Base-by-base conservation (phyloP, 2,797 vertebrate genomes). In the Mareca penelope region DNA sequence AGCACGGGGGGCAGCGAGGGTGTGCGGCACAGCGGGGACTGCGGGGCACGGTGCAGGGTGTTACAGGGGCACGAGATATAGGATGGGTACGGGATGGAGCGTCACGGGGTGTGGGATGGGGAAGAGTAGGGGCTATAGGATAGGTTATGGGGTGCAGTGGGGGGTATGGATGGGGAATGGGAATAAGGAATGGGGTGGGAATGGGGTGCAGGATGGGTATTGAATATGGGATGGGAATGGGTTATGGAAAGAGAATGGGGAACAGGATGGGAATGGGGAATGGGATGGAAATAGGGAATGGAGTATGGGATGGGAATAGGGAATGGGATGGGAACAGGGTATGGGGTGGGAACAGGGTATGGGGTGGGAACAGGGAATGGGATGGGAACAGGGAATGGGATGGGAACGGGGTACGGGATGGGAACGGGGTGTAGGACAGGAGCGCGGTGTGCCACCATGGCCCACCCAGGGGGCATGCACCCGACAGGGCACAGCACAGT, bases 31-130 rank as follows among this genome's bases (percentile, higher is more conserved):
- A 13, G 61, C 31, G 0, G 19, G 19, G 72, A 22, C 31, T 44
- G 5, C 0, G 3, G 48, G 48, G 15, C 13, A 14, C 5, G 3
- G 35, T 0, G 6, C 1, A 53, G 16, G 12, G 12, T 6, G 6
- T 1, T 24, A 10, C 37, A 3, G 60, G 64, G 48, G 85, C 2
- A 2, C 13, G 55, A 33, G 63, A 1, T 4, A 2, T 0, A 8
- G n/a, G 22, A 0, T 1, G 57, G 31, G 18, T 35, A 23, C 9
- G 23, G 33, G 21, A 23, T 8, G 29, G 50, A 29, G 28, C 10
- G 15, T 21, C 26, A 28, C 4, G 24, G 44, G 28, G 4, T 15
- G 6, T 4, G 10, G 46, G 64, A n/a, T 7, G 13, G 23, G 60
- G 23, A 7, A 35, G 2, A 15, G 53, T 3, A 10, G 17, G 9